Conservation (phyloP, 2,113 vertebrate species). For the Ameiurus melas region DNA sequence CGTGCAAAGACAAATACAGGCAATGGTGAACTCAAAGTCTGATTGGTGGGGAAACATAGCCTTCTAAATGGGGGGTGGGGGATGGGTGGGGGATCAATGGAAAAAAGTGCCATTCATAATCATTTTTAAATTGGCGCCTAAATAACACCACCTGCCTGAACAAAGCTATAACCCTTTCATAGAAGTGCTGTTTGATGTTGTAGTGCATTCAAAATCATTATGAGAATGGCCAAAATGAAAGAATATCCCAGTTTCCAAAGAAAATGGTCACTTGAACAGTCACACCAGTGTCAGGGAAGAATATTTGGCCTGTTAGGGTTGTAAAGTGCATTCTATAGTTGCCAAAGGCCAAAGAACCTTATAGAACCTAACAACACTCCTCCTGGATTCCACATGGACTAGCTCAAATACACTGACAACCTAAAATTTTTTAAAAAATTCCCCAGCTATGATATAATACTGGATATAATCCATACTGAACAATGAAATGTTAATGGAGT, state of each 20-base stretch:
- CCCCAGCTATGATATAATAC: not conserved
- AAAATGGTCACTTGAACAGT: not conserved
- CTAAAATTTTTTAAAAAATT: not conserved
- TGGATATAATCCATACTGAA: not conserved
- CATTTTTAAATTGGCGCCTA: not conserved
- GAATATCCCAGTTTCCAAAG: not conserved
- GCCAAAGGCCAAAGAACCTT: not conserved
- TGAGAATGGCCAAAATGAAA: not conserved
- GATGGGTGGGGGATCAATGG: not conserved
- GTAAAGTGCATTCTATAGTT: not conserved
- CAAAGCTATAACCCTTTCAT: not conserved
- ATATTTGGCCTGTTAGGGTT: not conserved
- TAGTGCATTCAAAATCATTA: not conserved
- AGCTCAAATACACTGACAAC: not conserved
- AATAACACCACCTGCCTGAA: slow-evolving; percentile 33
- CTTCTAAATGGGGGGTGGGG: not conserved
- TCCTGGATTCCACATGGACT: not conserved
- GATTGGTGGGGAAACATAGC: slow-evolving; percentile 6
- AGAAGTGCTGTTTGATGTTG: not conserved
- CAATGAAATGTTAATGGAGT: not conserved
- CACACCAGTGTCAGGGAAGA: not conserved
- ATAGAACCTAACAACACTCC: not conserved
- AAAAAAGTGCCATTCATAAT: slow-evolving; percentile 5
- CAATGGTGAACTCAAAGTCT: slow-evolving; percentile 29
- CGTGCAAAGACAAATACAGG: slow-evolving; percentile 12